phyloP scores from a whole-genome alignment of 2,888 invertebrate genomes.

The Branchellion lobata region DNA sequence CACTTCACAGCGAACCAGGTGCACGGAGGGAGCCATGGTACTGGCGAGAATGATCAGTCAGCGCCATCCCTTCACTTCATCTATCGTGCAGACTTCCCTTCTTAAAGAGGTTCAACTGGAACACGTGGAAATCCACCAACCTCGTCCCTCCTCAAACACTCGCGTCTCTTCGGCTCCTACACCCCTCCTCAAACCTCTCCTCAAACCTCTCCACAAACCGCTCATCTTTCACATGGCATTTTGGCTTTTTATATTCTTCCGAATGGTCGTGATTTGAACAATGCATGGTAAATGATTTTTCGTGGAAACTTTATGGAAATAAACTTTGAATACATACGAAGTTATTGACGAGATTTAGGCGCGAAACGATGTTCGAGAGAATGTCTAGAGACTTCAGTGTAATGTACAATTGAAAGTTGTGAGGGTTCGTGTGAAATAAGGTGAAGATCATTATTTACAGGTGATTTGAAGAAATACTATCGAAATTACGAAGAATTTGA shows the following conservation, averaged over 20 bases:
- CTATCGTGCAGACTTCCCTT: slow-evolving; percentile 49
- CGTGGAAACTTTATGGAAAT: too few species aligned
- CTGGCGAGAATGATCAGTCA: slow-evolving; percentile 48
- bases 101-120: slow-evolving; percentile 50
- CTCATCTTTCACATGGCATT: slow-evolving; percentile 1
- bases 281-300: too few species aligned
- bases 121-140: slow-evolving; percentile 42
- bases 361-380: too few species aligned
- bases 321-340: too few species aligned
- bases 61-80: slow-evolving; percentile 45
- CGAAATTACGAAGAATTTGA: too few species aligned
- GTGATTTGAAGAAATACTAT: too few species aligned
- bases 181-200: slow-evolving; percentile 16
- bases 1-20: slow-evolving; percentile 40
- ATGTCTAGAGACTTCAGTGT: too few species aligned
- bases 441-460: too few species aligned
- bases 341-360: too few species aligned
- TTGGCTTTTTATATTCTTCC: not conserved
- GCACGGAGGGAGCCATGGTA: slow-evolving; percentile 43
- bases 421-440: too few species aligned
- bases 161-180: not conserved
- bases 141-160: not conserved
- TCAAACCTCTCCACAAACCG: slow-evolving; percentile 1
- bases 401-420: too few species aligned
- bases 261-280: too few species aligned